Evolutionary conservation across 2,113 vertebrate species (phyloP), one percentile per base, ranked within the genome.

Genomic region (Tilapia sparmanii): DNA sequence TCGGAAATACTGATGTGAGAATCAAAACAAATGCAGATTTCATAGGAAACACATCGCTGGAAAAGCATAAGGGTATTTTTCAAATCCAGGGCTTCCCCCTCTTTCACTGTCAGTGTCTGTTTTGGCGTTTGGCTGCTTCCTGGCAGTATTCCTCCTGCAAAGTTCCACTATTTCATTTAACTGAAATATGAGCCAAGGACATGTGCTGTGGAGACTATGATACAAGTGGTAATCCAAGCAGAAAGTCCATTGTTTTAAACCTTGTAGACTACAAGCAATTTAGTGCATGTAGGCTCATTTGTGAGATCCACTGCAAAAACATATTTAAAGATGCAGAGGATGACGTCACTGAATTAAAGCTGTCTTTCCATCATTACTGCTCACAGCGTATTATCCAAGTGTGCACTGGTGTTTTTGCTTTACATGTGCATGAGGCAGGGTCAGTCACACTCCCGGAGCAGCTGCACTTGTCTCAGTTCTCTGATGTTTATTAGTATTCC

Each of bases 101-200:
- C 54, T 91, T 78, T 84, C 68, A 33, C 87, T 91, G 79, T 91
- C 82, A 81, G 83, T 89, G 89, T 93, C 89, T 92, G 54, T 78
- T 71, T 88, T 91, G 88, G 91, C 31, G 5, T 91, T 89, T 88
- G 80, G 78, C 83, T 82, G 86, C 86, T 71, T 53, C 79, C 57
- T 89, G 93, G 90, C 87, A 53, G 38, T 35, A 29, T 57, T 88
- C 78, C 80, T 87, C 55, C 71, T 66, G 78, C 92, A 92, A 94
- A 92, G 90, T 95, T 95, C 94, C 93, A 94, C 89, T 94, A 91
- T 93, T 94, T 95, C 92, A 94, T 92, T 94, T 92, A 86, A 71
- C 50, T 84, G 86, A 86, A 87, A 89, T 80, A 83, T 82, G 82
- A 93, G 92, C 88, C 91, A 93, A 91, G 85, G 87, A 90, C 83